Conservation (phyloP, 2,888 invertebrate species). For the Agrotis clavis region DNA sequence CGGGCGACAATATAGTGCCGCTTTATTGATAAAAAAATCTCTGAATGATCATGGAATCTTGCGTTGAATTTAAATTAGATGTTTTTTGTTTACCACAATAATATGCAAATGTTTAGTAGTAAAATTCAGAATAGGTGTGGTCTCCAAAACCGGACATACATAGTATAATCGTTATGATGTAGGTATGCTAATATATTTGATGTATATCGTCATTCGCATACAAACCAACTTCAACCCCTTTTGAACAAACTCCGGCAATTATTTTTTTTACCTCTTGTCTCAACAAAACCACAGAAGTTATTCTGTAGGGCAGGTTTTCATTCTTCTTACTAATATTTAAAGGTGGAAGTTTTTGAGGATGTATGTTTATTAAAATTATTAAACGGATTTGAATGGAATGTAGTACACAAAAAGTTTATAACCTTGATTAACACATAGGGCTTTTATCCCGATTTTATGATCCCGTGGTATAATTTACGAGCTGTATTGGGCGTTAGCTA, state of each 20-base stretch:
- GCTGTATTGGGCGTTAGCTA: too few species aligned
- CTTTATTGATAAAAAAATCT: constrained; percentile 16
- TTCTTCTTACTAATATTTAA: too few species aligned
- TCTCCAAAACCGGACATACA: constrained; percentile 21
- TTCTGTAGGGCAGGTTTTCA: not conserved
- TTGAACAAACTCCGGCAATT: not conserved
- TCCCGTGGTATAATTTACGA: too few species aligned
- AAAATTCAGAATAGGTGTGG: constrained; percentile 38
- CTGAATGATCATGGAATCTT: not conserved
- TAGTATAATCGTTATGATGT: not conserved
- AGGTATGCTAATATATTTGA: constrained; percentile 33
- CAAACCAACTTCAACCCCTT: constrained; percentile 12
- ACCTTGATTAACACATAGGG: not conserved
- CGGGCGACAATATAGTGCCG: not conserved
- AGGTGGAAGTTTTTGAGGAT: too few species aligned
- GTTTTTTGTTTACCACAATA: constrained; percentile 43
- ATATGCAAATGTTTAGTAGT: constrained; percentile 32
- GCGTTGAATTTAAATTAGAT: constrained; percentile 36
- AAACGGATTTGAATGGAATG: too few species aligned
- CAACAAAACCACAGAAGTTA: not conserved
- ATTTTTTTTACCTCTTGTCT: not conserved
- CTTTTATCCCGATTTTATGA: too few species aligned
- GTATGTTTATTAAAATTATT: too few species aligned
- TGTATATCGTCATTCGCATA: constrained; percentile 21
- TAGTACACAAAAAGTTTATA: not conserved